Percentiles rank a stretch among this genome's conserved stretches.
These are phyloP conservation scores for Acanthopagrus latus DNA, from an alignment of 2,797 vertebrate species.

Conservation along the genomic window DNA sequence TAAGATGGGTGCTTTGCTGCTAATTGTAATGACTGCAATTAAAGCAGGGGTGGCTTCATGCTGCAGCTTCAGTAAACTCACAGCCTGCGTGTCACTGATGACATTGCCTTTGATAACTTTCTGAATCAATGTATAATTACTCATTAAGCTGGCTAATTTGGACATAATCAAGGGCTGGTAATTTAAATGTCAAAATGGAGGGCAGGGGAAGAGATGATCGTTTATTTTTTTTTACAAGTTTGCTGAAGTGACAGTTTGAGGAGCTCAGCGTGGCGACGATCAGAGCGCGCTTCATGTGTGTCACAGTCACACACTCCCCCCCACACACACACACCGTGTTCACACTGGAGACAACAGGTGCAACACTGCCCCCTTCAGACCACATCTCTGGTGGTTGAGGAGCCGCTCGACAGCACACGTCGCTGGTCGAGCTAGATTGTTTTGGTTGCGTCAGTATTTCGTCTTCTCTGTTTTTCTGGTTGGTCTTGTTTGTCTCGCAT, in stretches of 20 bases:
- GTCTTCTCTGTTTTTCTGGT: background rate
- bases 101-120: slow-evolving; percentile 56
- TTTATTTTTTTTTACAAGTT: slow-evolving; percentile 34
- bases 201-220: slow-evolving; percentile 13
- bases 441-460: slow-evolving; percentile 24
- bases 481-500: slow-evolving; percentile 7
- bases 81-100: slow-evolving; percentile 43
- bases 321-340: rapidly evolving
- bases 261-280: background rate
- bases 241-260: slow-evolving; percentile 18
- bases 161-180: slow-evolving; percentile 39
- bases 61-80: slow-evolving; percentile 31
- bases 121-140: slow-evolving; percentile 54
- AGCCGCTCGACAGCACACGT: background rate
- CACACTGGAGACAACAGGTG: background rate
- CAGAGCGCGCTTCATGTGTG: background rate
- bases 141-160: slow-evolving; percentile 66
- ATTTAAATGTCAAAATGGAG: slow-evolving; percentile 59
- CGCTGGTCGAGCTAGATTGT: background rate
- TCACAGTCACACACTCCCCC: background rate
- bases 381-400: background rate
- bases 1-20: slow-evolving; percentile 16
- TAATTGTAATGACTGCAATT: slow-evolving; percentile 61
- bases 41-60: slow-evolving; percentile 13
- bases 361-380: slow-evolving; percentile 76